Conservation (phyloP, 92 coral and sea anemone genomes). For the Zoanthus gigantus region DNA sequence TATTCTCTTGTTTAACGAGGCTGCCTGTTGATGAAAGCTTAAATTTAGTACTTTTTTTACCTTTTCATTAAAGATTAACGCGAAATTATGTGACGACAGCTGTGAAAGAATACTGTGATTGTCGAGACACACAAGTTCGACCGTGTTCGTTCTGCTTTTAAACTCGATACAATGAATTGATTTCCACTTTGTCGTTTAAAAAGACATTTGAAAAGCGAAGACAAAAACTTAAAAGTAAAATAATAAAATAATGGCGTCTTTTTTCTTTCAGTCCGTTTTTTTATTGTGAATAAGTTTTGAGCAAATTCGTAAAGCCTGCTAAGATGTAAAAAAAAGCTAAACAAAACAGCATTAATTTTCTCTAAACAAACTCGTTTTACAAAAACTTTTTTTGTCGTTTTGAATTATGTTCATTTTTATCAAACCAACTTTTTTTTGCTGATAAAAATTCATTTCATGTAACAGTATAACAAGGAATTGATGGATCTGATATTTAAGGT, state of each 20-base stretch:
- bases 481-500: no score
- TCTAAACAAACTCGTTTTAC: not conserved
- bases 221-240: not conserved
- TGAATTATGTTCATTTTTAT: not conserved
- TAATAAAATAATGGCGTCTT: not conserved
- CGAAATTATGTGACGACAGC: slow-evolving; percentile 27
- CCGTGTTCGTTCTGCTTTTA: not conserved
- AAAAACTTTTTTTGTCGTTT: not conserved
- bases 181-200: not conserved
- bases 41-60: slow-evolving; percentile 25
- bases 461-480: not conserved
- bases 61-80: slow-evolving; percentile 22
- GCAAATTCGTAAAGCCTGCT: not conserved
- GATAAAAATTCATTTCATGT: not conserved
- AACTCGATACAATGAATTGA: not conserved
- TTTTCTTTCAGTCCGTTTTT: no score
- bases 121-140: not conserved
- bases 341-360: not conserved
- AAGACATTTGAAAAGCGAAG: not conserved
- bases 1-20: slow-evolving; percentile 42
- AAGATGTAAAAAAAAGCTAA: not conserved
- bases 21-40: slow-evolving; percentile 15
- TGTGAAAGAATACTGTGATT: slow-evolving; percentile 16
- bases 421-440: not conserved
- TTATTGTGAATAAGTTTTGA: not conserved